phyloP scores from a whole-genome alignment of 2,797 vertebrate species.

The Acridotheres tristis region DNA sequence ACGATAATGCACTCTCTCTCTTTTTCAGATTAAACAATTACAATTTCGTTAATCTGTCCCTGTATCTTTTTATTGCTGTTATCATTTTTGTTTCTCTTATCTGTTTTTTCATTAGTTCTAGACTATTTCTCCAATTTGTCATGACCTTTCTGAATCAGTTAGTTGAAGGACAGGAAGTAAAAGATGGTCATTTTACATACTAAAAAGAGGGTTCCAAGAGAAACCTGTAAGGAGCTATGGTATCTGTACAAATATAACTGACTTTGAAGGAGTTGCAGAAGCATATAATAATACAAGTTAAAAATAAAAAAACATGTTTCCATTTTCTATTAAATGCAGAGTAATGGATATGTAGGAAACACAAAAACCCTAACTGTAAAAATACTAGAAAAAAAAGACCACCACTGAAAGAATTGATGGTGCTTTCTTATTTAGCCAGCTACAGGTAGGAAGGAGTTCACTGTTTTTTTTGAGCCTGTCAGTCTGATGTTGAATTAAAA shows the following conservation, averaged over 20 bases:
- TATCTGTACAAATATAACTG: neutral
- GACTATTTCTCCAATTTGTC: neutral
- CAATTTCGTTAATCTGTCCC: neutral
- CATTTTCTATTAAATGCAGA: neutral
- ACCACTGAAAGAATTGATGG: neutral
- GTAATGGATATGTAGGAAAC: neutral
- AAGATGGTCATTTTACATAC: neutral
- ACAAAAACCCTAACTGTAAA: neutral
- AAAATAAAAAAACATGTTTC: neutral
- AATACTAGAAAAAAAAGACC: neutral
- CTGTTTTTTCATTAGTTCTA: neutral
- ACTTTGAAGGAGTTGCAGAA: neutral
- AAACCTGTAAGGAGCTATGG: neutral
- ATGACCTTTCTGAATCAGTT: neutral
- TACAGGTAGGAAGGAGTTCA: neutral
- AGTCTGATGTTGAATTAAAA: neutral
- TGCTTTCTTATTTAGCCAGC: neutral
- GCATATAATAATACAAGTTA: neutral
- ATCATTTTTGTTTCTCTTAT: neutral
- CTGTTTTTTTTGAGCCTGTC: neutral
- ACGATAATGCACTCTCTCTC: neutral
- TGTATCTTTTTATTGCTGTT: neutral
- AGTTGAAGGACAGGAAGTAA: neutral
- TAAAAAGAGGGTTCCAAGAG: neutral
- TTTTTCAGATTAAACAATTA: neutral